Conservation (phyloP, 2,888 invertebrate species). For the Dastarcus helophoroides region DNA sequence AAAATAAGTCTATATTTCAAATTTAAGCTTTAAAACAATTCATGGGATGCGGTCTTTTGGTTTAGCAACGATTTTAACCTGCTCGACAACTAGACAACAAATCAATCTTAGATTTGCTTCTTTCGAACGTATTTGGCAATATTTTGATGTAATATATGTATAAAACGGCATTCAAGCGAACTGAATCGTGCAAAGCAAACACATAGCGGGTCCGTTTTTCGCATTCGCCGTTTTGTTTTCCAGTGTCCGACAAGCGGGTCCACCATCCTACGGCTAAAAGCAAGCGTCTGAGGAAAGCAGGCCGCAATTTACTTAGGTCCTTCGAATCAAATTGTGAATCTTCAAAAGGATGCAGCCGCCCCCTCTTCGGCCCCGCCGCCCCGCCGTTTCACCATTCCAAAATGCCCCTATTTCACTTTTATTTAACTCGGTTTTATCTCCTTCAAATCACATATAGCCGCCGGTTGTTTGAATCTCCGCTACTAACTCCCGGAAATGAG, state of each 20-base stretch:
- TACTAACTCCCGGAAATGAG: too few relatives aligned
- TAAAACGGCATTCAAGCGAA: slow-evolving; percentile 21
- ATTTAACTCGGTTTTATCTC: slow-evolving; percentile 35
- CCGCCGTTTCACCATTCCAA: slow-evolving; percentile 15
- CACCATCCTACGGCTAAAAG: slow-evolving; percentile 16
- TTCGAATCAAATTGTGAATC: slow-evolving; percentile 35
- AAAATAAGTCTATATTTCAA: too few relatives aligned
- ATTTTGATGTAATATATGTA: too few relatives aligned
- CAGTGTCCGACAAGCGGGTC: slow-evolving; percentile 1
- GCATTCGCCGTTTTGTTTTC: slow-evolving; percentile 17
- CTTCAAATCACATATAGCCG: slow-evolving; percentile 26
- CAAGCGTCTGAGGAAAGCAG: slow-evolving; percentile 29
- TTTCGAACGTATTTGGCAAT: too few relatives aligned
- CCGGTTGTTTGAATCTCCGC: slow-evolving; percentile 27
- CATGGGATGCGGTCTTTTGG: too few relatives aligned
- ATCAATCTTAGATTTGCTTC: too few relatives aligned
- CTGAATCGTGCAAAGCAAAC: slow-evolving; percentile 26
- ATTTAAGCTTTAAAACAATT: too few relatives aligned
- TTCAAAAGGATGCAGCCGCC: slow-evolving; percentile 31
- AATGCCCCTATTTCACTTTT: slow-evolving; percentile 35
- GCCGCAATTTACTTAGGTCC: slow-evolving; percentile 38
- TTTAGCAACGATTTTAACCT: too few relatives aligned
- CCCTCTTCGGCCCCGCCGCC: slow-evolving; percentile 8
- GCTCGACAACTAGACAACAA: too few relatives aligned
- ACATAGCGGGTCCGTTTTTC: slow-evolving; percentile 17